Evolutionary conservation across 2,797 vertebrate genomes (phyloP), one percentile per base, ranked within the genome.

Genomic region (Mycteria americana): DNA sequence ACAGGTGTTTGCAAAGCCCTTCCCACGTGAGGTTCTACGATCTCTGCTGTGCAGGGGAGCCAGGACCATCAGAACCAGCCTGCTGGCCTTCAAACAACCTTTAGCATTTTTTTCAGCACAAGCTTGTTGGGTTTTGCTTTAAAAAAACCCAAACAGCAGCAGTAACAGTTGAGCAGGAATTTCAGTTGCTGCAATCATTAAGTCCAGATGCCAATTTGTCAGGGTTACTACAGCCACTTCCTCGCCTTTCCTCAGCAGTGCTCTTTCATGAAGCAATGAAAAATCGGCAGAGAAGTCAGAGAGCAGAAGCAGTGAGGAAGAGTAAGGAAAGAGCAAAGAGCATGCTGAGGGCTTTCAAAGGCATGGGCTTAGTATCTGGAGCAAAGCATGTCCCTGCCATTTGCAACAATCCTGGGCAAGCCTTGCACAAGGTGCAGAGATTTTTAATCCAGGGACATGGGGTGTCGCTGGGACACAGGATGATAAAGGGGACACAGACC

Each of bases 11-110:
- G 6, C 63, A 83, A 76, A 94, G 89, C 72, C 72, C 54, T 93
- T 85, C 85, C 93, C 87, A 43, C 7, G 7, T 35, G 77, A 95
- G 74, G 41, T 68, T 74, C 57, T 51, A 54, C 14, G 0, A 1
- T 43, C 64, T 62, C 53, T 18, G 65, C 46, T 24, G 35, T 5
- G 2, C 72, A 28, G 77, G 48, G 60, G 59, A 91, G 89, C 51
- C 39, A 19, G 65, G 73, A 88, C 39, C 48, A 77, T 22, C 81
- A 23, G 2, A 59, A 77, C 37, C 79, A 51, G 53, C 43, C 79
- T 14, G 53, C 19, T 75, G 64, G 93, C 95, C 88, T 94, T 93
- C 93, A 95, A 94, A 93, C 62, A 83, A 93, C 82, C 94, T 94
- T 88, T 64, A 70, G 50, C 43, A 14, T 14, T 67, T 74, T 67